These are phyloP conservation scores for Syngnathus typhle DNA, from an alignment of 2,113 vertebrate species.

Conservation along the genomic window DNA sequence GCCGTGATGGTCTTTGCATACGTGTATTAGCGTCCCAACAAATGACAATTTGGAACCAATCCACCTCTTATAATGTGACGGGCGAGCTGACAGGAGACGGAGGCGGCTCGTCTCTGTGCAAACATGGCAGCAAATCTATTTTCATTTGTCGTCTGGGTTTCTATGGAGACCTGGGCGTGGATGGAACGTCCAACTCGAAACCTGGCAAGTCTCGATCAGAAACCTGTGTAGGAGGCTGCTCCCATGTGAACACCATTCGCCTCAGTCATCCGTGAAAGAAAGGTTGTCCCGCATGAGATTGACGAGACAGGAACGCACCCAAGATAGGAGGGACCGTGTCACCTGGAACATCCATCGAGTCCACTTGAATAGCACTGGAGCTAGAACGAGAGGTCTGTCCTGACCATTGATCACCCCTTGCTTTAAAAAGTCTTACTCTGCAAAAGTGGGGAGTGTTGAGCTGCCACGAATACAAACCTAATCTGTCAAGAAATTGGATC, in stretches of 20 bases:
- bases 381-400: too few relatives aligned
- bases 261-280: conserved; percentile 38
- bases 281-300: conserved; percentile 5
- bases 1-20: not conserved
- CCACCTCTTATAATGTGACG: not conserved
- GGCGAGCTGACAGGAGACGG: not conserved
- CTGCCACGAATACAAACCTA: too few relatives aligned
- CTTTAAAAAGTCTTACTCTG: too few relatives aligned
- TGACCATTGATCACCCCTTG: too few relatives aligned
- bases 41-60: not conserved
- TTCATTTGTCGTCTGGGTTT: conserved; percentile 68
- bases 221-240: conserved; percentile 53
- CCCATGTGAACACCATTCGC: conserved; percentile 50
- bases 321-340: too few relatives aligned
- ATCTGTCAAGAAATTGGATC: too few relatives aligned
- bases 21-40: not conserved
- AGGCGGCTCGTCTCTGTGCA: conserved; percentile 25
- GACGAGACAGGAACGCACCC: too few relatives aligned
- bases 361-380: too few relatives aligned
- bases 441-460: too few relatives aligned
- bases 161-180: conserved; percentile 70
- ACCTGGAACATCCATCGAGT: too few relatives aligned
- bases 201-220: conserved; percentile 64
- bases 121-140: conserved; percentile 60
- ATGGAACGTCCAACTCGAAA: conserved; percentile 68